Percentiles rank a stretch among this genome's conserved stretches.
Evolutionary conservation across 2,888 invertebrate species (phyloP).

Genomic region (Holacanthella duospinosa): DNA sequence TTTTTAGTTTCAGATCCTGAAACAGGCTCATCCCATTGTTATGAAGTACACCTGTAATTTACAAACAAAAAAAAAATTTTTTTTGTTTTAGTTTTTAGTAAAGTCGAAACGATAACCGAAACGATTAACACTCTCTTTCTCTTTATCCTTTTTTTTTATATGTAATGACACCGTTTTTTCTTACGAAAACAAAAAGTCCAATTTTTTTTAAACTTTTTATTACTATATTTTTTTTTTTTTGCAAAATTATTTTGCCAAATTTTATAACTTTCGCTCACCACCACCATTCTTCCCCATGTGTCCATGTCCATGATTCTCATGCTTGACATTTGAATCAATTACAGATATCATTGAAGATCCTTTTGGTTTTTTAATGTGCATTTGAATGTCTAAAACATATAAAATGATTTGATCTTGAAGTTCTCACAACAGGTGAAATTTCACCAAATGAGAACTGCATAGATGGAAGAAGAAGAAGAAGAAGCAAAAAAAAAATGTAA

Average conservation of each 20-base stretch:
- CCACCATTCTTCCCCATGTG: not conserved
- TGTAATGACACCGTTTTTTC: no score
- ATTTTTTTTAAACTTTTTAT: no score
- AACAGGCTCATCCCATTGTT: constrained; percentile 75
- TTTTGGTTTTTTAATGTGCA: constrained; percentile 7
- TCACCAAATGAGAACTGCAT: not conserved
- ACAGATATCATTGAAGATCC: constrained; percentile 22
- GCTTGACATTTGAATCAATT: constrained; percentile 23
- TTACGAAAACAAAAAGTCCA: no score
- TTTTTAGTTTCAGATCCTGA: constrained; percentile 95
- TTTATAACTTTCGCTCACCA: not conserved
- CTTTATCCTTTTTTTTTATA: no score
- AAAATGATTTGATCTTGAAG: no score
- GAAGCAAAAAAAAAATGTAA: not conserved
- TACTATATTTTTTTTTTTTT: constrained; percentile 4
- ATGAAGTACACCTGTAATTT: constrained; percentile 33
- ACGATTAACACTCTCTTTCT: not conserved
- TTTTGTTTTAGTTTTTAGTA: not conserved
- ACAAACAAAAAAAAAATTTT: constrained; percentile 5
- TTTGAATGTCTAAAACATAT: no score
- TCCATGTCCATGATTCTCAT: constrained; percentile 2
- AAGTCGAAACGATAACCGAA: no score
- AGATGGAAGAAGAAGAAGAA: not conserved
- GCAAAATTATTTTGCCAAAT: not conserved
- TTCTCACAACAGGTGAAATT: not conserved